A percentile compares a stretch with the other conserved stretches of the same genome.
Evolutionary conservation across 2,113 vertebrate genomes (phyloP).

Genomic region (Pandion haliaetus): DNA sequence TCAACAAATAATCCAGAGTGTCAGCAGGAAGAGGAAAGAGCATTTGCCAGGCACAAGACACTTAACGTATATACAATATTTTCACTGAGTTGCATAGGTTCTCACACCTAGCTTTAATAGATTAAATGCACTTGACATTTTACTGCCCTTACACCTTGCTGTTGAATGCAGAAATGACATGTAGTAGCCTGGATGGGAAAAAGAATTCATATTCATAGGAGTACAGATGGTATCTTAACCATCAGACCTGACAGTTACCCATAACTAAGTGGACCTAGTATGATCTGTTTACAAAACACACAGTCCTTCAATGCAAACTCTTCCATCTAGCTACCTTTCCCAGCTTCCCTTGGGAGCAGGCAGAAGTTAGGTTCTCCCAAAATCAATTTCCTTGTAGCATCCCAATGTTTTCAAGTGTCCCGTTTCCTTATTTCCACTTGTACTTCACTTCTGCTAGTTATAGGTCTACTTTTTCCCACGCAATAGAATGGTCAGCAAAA

Average conservation of each 20-base stretch:
- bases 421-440: not conserved
- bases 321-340: not conserved
- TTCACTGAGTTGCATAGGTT: not conserved
- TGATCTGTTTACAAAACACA: not conserved
- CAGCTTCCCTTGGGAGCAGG: not conserved
- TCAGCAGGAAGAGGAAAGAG: not conserved
- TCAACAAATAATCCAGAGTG: not conserved
- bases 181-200: not conserved
- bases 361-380: not conserved
- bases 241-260: not conserved
- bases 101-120: not conserved
- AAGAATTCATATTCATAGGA: not conserved
- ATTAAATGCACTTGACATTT: not conserved
- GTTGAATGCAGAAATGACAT: not conserved
- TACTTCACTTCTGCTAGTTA: not conserved
- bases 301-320: not conserved
- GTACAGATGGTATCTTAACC: not conserved
- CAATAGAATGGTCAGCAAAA: not conserved
- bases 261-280: not conserved
- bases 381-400: not conserved
- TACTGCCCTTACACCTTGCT: not conserved
- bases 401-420: not conserved
- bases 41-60: not conserved
- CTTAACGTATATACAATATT: not conserved
- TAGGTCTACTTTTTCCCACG: not conserved